Percentiles rank a stretch among this genome's conserved stretches.
Evolutionary conservation across 2,888 invertebrate species (phyloP).

Genomic region (Heliconius aoede): DNA sequence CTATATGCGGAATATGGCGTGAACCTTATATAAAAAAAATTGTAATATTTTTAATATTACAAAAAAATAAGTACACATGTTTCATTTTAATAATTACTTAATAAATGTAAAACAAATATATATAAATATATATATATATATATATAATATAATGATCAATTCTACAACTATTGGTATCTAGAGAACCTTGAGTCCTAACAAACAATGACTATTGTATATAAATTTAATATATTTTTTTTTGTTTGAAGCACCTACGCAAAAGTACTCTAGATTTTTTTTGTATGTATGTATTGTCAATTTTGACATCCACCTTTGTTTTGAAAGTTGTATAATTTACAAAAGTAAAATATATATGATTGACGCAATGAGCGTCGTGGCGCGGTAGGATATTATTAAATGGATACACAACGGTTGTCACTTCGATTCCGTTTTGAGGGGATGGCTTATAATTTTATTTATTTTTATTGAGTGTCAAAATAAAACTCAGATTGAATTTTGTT

Average conservation of each 20-base stretch:
- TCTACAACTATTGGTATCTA: background rate
- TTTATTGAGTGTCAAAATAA: background rate
- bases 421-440: background rate
- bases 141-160: conserved; percentile 5
- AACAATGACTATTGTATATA: conserved; percentile 13
- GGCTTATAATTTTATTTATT: background rate
- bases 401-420: background rate
- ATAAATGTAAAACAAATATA: background rate
- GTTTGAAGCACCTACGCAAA: conserved; percentile 11
- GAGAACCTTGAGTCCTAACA: conserved; percentile 8
- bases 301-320: conserved; percentile 1
- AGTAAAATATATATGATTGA: background rate
- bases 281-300: conserved; percentile 17
- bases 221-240: conserved; percentile 19
- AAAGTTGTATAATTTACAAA: conserved; percentile 1
- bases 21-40: too few species aligned
- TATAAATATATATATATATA: too few species aligned
- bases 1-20: too few species aligned
- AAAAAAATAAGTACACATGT: too few species aligned
- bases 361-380: too few species aligned
- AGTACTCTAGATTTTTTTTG: background rate
- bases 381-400: background rate
- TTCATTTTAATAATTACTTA: too few species aligned
- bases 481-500: background rate
- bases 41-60: too few species aligned